A percentile compares a stretch with the other conserved stretches of the same genome.
Conservation (phyloP, 2,888 invertebrate species). For the Leucophora obtusa region DNA sequence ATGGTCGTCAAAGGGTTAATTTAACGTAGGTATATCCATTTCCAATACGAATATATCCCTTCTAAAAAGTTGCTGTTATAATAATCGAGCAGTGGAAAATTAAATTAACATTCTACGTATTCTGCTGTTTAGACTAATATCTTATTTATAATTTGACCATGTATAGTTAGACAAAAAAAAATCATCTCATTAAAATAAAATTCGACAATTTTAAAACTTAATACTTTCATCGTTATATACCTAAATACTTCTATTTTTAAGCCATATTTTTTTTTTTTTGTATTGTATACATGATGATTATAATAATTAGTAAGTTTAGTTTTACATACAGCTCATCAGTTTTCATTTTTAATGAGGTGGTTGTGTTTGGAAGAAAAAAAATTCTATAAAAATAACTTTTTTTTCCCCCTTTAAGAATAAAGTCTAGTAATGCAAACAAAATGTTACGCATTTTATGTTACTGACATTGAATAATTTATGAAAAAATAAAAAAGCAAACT, state of each 20-base stretch:
- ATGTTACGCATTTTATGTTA: conserved; percentile 4
- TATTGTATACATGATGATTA: conserved; percentile 7
- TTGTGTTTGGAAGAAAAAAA: background rate
- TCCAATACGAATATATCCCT: too few species aligned
- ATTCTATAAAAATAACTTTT: background rate
- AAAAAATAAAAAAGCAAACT: background rate
- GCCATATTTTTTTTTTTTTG: background rate
- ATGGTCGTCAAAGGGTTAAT: too few species aligned
- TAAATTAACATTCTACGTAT: too few species aligned
- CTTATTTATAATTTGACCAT: background rate
- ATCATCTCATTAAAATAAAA: conserved; percentile 11
- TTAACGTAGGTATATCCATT: too few species aligned
- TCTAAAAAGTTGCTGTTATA: too few species aligned
- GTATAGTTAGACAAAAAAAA: background rate
- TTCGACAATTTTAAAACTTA: background rate
- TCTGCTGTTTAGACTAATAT: too few species aligned
- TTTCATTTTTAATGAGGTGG: conserved; percentile 43
- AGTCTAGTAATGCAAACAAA: background rate
- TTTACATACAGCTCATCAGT: conserved; percentile 39
- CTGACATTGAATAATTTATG: conserved; percentile 50
- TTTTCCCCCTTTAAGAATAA: background rate
- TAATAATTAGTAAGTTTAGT: conserved; percentile 55
- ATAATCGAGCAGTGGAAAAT: too few species aligned
- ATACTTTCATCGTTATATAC: background rate
- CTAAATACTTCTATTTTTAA: background rate